Base-by-base conservation (phyloP, 2,113 vertebrate genomes). In the Apaloderma vittatum region DNA sequence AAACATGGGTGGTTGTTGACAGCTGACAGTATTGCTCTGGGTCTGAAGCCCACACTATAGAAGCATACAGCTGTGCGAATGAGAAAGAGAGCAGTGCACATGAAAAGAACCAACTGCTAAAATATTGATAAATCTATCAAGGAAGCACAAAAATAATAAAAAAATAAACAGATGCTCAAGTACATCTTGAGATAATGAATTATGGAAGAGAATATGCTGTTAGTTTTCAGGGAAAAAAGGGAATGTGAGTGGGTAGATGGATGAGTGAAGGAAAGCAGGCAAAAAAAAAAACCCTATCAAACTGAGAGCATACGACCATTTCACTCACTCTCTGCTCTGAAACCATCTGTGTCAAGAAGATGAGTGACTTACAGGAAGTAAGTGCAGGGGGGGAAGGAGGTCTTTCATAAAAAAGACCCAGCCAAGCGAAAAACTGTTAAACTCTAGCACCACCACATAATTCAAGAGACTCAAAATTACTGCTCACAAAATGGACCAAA, bases 111-210 rank as follows among this genome's bases (percentile, higher is more conserved):
- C 82, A 97, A 94, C 96, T 97, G 93, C 96, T 98, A 97, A 98
- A 98, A 98, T 98, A 98, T 98, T 98, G 98, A 98, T 97, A 97
- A 95, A 96, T 97, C 97, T 96, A 97, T 95, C 95, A 97, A 96
- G 97, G 97, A 97, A 98, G 96, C 95, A 97, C 86, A 97, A 97
- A 98, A 97, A 97, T 97, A 92, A 95, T 96, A 72, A 97, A 98
- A 98, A 98, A 98, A 98, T 97, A 98, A 98, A 98, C 97, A 98
- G 97, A 98, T 97, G 97, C 97, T 97, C 94, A 90, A 96, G 96
- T 97, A 95, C 84, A 97, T 97, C 96, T 97, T 48, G 96, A 98
- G 96, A 93, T 98, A 97, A 98, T 98, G 97, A 94, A 98, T 98
- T 97, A 97, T 97, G 97, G 57, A 93, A 96, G 92, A 96, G 87